Evolutionary conservation across 1,140 invertebrate genomes (phyloP).

Genomic region (Pygmarrhopalites habei): DNA sequence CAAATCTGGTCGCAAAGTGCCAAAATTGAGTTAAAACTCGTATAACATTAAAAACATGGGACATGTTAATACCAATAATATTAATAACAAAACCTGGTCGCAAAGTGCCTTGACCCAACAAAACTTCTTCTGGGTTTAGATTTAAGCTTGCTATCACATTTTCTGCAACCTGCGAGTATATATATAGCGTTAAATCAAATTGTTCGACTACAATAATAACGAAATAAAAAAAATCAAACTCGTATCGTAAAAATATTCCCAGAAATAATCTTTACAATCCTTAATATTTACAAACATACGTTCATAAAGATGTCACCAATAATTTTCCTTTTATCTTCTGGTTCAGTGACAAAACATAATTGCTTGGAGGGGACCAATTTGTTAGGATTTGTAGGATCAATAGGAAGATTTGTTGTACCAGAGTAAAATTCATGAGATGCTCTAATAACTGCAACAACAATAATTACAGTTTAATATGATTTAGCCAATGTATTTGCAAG

Average conservation of each 20-base stretch:
- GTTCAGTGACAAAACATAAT: conserved; percentile 75
- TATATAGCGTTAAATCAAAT: too few relatives aligned
- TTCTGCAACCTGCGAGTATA: conserved; percentile 69
- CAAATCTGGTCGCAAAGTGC: conserved; percentile 91
- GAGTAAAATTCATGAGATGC: conserved; percentile 61
- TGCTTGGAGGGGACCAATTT: conserved; percentile 57
- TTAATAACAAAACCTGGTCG: too few relatives aligned
- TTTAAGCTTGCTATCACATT: conserved; percentile 73
- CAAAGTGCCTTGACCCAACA: conserved; percentile 83
- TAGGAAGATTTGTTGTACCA: conserved; percentile 69
- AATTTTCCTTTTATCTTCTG: conserved; percentile 96
- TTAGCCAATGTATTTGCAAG: too few relatives aligned
- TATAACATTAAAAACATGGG: too few relatives aligned
- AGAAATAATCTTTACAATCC: too few relatives aligned
- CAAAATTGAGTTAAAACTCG: too few relatives aligned
- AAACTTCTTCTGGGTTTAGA: conserved; percentile 75
- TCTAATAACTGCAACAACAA: conserved; percentile 54
- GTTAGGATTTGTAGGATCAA: conserved; percentile 51
- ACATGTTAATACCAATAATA: too few relatives aligned
- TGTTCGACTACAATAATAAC: too few relatives aligned
- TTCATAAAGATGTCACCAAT: conserved; percentile 97
- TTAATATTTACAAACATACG: conserved; percentile 43
- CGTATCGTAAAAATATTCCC: too few relatives aligned
- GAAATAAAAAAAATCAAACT: too few relatives aligned
- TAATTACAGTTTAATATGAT: too few relatives aligned